Evolutionary conservation across 2,113 vertebrate species (phyloP), one percentile per base, ranked within the genome.

Genomic region (Holacanthus passer): DNA sequence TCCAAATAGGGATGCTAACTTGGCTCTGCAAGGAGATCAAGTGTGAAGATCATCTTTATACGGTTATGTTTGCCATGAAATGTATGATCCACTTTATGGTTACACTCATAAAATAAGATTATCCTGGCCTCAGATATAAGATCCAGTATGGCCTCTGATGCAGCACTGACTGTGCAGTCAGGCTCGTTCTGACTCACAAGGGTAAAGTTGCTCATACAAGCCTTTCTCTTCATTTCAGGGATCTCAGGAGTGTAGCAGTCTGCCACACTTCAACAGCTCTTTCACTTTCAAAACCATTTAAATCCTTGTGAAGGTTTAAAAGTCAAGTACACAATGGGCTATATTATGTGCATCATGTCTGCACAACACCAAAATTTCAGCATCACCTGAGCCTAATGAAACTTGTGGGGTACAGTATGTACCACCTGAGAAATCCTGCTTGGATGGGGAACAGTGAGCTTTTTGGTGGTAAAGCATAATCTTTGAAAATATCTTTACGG

Each of bases 1-100:
- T 64, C 96, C 97, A 87, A 99, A 99, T 12, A 99, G 95, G 68
- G 97, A 99, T 2, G 98, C 98, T 94, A 99, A 52, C 87, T 97
- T 97, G 43, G 97, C 95, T 84, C 98, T 99, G 80, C 10, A 29
- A 41, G n/a, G 58, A 52, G n/a, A 50, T 56, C 5, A 47, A 63
- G 71, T 19, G 64, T 14, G 32, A 74, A 67, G 31, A 67, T 77
- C 13, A 55, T 22, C 1, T 22, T 39, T 16, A 71, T 55, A 27
- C 20, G 14, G 3, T 31, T n/a, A 41, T 45, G n/a, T 31, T 13
- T n/a, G 43, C 17, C 43, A 35, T 31, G 37, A 66, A 37, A 65
- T 52, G 20, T 17, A 19, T 20, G 47, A 70, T 48, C 63, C 58
- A 53, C 50, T 60, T 4, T 20, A 20, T 24, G 52, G 77, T 20